Base-by-base conservation (phyloP, 1,140 invertebrate species). In the Drosophila nigromelanica region DNA sequence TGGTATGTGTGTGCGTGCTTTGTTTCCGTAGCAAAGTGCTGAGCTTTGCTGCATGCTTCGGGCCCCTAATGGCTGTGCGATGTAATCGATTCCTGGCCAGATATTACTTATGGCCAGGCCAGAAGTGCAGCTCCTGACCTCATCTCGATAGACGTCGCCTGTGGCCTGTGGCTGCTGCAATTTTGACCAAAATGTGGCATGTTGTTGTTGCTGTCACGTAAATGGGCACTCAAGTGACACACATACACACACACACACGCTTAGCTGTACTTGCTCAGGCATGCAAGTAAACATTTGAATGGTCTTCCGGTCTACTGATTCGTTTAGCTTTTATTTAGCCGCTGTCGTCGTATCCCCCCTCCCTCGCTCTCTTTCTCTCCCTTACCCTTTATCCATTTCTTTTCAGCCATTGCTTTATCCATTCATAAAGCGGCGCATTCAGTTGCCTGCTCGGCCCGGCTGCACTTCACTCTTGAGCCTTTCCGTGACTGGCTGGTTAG, bases 261-360 rank as follows among this genome's bases (percentile, higher is more conserved):
- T 55, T 10, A 69, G 43, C 40, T 35, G 40, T 63, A 52, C 45
- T 33, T 47, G 50, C 63, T 40, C 40, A 50, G 50, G 48, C 71
- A 56, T 73, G 61, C 37, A 59, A 67, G 78, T 80, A 77, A 73
- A 78, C 73, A 78, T 76, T 78, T 87, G 82, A 76, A 73, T 79
- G 76, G 75, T 74, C 83, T 89, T 87, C 75, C 82, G 78, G 82
- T 81, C 60, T 79, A 76, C 76, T 89, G 79, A 89, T 87, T 87
- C 82, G 76, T 76, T 87, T 87, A 79, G 79, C 62, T 73, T 73
- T 73, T 62, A 76, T 73, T 76, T 79, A 56, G 79, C 54, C 51
- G 74, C 59, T 71, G 60, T 71, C 73, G 56, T 58, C 63, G 39
- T 66, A 24, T 58, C 14, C 40, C 43, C 12, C 14, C 11, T 18